Base-by-base conservation (phyloP, 1,140 invertebrate genomes). In the Diabrotica virgifera region DNA sequence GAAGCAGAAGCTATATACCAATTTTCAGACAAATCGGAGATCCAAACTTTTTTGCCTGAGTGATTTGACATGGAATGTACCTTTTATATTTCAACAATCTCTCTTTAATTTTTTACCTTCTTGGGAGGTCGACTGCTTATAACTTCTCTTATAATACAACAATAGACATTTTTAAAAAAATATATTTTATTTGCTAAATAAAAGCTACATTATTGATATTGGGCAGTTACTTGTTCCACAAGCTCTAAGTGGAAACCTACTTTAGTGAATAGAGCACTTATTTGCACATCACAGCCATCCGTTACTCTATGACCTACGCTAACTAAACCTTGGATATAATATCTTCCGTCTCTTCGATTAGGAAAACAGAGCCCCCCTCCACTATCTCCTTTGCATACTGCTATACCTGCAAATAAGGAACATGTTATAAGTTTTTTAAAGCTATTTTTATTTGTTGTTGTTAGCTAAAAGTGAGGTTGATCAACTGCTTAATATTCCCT, bases 351-450 rank as follows among this genome's bases (percentile, higher is more conserved):
- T 2, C 64, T 64, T 0, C 35, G 13, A 35, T 56, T 59, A 53
- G 59, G 57, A 40, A 74, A 63, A 0, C 66, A 67, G 37, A 74
- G 64, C 11, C 64, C 71, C 11, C 73, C 73, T 10, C 73, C 73
- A 65, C 73, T 74, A 50, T 74, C 73, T 36, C 73, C 73, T 59
- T 59, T 52, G 52, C 73, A 74, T n/a, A 71, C 71, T 46, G 65
- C 58, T 24, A 56, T 71, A 59, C 68, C 72, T 74, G 51, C 55
- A 64, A 67, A 12, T 37, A 66, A 63, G 11, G 63, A 37, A 5
- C 36, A 55, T 13, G 14, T 14, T 54, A 36, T 59, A 11, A 13
- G 24, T 5, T 9, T 55, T 11, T 55, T 55, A 55, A 10, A 9
- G 24, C 9, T n/a, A 1, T 59, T 40, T 12, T 10, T 59, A 24